Evolutionary conservation across 2,113 vertebrate genomes (phyloP).

Genomic region (Ammospiza caudacuta): DNA sequence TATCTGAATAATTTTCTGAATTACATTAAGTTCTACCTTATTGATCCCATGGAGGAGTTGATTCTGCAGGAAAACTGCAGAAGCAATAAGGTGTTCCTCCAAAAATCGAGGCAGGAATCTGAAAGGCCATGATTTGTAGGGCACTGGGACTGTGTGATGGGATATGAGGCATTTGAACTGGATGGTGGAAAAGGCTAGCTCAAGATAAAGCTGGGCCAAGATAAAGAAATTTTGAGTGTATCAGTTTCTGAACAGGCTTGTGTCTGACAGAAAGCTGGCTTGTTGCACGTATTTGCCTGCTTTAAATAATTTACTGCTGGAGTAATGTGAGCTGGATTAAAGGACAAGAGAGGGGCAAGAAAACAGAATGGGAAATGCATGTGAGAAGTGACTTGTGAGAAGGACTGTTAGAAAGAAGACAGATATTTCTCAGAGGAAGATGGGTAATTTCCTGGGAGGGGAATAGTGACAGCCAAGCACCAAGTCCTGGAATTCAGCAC

Average conservation of each 20-base stretch:
- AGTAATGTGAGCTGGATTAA: conserved; percentile 42
- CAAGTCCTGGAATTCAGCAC: background rate
- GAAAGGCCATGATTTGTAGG: background rate
- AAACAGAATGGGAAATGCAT: conserved; percentile 7
- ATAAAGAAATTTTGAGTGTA: conserved; percentile 3
- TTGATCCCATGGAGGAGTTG: background rate
- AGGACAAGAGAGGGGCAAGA: conserved; percentile 21
- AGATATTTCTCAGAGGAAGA: background rate
- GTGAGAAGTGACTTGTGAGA: background rate
- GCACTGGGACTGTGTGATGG: background rate
- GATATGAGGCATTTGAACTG: background rate
- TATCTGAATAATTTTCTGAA: background rate
- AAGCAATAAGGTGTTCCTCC: background rate
- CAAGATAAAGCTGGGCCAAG: background rate
- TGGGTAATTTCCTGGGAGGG: background rate
- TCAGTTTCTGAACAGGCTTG: background rate
- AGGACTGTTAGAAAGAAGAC: background rate
- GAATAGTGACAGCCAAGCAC: background rate
- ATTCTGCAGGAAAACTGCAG: background rate
- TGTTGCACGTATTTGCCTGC: conserved; percentile 7
- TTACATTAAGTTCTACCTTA: background rate
- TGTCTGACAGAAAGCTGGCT: conserved; percentile 21
- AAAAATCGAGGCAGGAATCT: background rate
- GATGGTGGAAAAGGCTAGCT: background rate
- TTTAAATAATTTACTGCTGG: conserved; percentile 53